Evolutionary conservation across 1,140 invertebrate genomes (phyloP).

Genomic region (Sipha flava): DNA sequence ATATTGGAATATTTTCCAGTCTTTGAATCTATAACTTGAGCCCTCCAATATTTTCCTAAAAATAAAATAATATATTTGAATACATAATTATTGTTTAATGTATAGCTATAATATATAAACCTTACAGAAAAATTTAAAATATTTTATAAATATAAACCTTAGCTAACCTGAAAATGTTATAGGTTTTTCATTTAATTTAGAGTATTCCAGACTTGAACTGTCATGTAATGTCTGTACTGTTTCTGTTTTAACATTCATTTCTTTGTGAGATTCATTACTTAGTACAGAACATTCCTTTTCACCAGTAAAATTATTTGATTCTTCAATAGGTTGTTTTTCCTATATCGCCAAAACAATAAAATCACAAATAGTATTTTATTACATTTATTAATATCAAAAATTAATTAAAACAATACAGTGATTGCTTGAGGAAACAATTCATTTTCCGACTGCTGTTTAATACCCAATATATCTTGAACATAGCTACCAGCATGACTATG

Average conservation of each 20-base stretch:
- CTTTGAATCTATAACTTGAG: not conserved
- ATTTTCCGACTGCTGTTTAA: not conserved
- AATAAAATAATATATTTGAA: not conserved
- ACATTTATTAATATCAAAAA: not conserved
- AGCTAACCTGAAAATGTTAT: not conserved
- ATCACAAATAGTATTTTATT: not conserved
- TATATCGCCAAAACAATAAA: not conserved
- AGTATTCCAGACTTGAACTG: not conserved
- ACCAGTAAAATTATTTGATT: not conserved
- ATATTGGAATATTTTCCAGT: not conserved
- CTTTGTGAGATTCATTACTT: not conserved
- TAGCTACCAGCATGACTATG: conserved; percentile 46
- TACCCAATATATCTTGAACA: conserved; percentile 25
- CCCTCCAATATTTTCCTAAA: not conserved
- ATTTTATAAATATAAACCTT: not conserved
- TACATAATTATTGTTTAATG: not conserved
- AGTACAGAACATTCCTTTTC: not conserved
- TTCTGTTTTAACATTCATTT: not conserved
- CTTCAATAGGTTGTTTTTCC: not conserved
- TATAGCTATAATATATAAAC: too few relatives aligned
- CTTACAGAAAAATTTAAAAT: too few relatives aligned
- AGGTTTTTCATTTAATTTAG: not conserved
- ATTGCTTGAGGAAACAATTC: not conserved
- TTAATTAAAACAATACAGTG: not conserved
- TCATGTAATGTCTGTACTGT: not conserved